Evolutionary conservation across 2,888 invertebrate species (phyloP), one percentile per base, ranked within the genome.

Genomic region (Ethmia dodecea): DNA sequence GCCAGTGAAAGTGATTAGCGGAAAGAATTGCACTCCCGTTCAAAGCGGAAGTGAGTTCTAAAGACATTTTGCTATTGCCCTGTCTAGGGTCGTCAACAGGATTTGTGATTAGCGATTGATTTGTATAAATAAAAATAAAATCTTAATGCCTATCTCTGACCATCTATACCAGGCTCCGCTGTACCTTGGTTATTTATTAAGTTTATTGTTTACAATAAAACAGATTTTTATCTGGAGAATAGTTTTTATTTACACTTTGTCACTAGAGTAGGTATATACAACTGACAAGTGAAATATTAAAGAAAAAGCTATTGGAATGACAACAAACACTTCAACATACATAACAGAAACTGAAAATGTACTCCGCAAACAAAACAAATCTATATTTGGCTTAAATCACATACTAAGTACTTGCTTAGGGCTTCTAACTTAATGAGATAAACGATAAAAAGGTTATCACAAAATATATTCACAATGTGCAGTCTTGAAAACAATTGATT

Each of bases 171-270:
- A n/a, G n/a, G 20, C 20, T 20, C 15, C 20, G 20, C 30, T 30
- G 8, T 22, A 22, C 22, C 22, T n/a, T 15, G 8, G 16, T 13
- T 53, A 52, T 44, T 46, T 47, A 51, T 49, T 60, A 61, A 61
- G 59, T 55, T 61, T 64, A 63, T 60, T 60, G 60, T 71, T 69
- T 54, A 70, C 63, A 73, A 67, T 71, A 68, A 76, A 75, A 71
- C 47, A 50, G 48, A 40, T 43, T 49, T 59, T 55, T 69, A 70
- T 60, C 71, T 75, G 60, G 69, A 81, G 80, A 81, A 80, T 78
- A 79, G 47, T 66, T 76, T 75, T 80, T 81, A 83, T 83, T 83
- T 81, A 81, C 83, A 83, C 58, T 65, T 73, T 71, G 62, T 62
- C 65, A 60, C 73, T 75, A 72, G 59, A 55, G 48, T 66, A 69